Base-by-base conservation (phyloP, 1,140 invertebrate species). In the Galleria mellonella region DNA sequence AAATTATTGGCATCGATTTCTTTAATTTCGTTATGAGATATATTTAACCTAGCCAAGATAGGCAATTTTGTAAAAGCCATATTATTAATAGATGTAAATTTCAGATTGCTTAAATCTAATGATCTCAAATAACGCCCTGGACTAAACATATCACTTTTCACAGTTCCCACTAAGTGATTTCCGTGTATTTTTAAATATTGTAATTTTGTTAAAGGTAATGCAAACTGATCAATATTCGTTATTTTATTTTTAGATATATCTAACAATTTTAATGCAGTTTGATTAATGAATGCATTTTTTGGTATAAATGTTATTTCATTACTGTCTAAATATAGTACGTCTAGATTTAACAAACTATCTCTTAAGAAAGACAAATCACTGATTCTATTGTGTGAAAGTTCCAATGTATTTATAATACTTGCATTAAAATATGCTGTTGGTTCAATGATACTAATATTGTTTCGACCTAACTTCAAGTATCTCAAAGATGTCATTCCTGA, bases 161-260 rank as follows among this genome's bases (percentile, higher is more conserved):
- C 49, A 7, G 36, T 17, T 10, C 72, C 75, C 9, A 30, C 33
- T 41, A 79, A 13, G 28, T 33, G 13, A 57, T 79, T 83, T n/a
- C 62, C 62, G 5, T 42, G 47, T 7, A 83, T 12, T 51, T 72
- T 59, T 29, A 83, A 56, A 57, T 70, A 76, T 61, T 78, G 75
- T 5, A 83, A 50, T 38, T 64, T 76, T 2, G 36, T 11, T 33
- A 79, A 49, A 3, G 78, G 68, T 27, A 78, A 55, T 7, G 73
- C 65, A 42, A 60, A 43, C 32, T 47, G 43, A 45, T 72, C 61
- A 32, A 79, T 63, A 10, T 9, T 43, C 10, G 51, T 40, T 14
- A 79, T 79, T 14, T 37, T 60, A 43, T 79, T 79, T 40, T 56
- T 60, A 7, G 73, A 74, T 23, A 83, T 23, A 46, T 83, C 74